A percentile compares a stretch with the other conserved stretches of the same genome.
These are phyloP conservation scores for Amblyopsis hoosieri DNA, from an alignment of 2,797 vertebrate genomes.

Conservation along the genomic window DNA sequence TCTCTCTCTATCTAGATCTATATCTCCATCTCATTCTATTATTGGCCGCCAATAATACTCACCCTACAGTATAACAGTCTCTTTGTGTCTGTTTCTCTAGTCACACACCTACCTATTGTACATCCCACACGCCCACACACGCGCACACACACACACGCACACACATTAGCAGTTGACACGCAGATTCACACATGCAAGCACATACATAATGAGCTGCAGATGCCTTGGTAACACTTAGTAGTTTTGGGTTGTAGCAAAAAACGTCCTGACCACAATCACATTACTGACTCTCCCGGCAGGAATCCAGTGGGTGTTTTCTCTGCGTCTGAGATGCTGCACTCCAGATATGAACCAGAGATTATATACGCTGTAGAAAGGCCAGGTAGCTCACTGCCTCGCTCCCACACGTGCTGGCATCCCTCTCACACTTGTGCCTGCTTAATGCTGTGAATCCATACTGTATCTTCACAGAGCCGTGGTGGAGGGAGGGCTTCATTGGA, in stretches of 20 bases:
- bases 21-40: not conserved
- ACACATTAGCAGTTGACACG: not conserved
- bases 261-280: conserved; percentile 44
- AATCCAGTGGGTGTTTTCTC: conserved; percentile 66
- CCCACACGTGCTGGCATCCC: conserved; percentile 44
- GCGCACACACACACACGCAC: not conserved
- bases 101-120: not conserved
- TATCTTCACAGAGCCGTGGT: conserved; percentile 55
- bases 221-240: conserved; percentile 55
- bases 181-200: conserved; percentile 20
- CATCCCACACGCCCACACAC: conserved; percentile 1
- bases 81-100: not conserved
- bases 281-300: conserved; percentile 59
- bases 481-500: conserved; percentile 45
- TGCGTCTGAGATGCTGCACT: conserved; percentile 30
- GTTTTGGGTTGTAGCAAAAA: conserved; percentile 30
- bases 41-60: not conserved
- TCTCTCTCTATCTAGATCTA: not conserved
- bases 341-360: conserved; percentile 50
- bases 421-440: conserved; percentile 64
- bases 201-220: conserved; percentile 57
- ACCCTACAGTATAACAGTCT: not conserved
- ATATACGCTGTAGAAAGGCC: conserved; percentile 31
- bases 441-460: conserved; percentile 45
- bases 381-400: conserved; percentile 46